These are phyloP conservation scores for Apotomis turbidana DNA, from an alignment of 2,888 invertebrate genomes.

Conservation along the genomic window DNA sequence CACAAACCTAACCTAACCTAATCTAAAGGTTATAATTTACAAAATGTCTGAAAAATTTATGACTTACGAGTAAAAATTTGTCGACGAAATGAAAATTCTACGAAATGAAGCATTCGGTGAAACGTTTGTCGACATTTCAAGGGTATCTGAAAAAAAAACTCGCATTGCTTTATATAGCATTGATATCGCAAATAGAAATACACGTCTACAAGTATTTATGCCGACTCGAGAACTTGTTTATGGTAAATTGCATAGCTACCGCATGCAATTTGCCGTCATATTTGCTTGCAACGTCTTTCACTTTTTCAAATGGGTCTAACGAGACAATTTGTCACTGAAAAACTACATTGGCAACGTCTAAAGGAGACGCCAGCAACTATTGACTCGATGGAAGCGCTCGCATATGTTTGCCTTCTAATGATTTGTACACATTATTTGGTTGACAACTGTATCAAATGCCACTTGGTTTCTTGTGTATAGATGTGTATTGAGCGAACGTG, in stretches of 20 bases:
- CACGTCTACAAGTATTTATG: no score
- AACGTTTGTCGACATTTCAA: no score
- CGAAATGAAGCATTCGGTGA: no score
- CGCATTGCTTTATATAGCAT: no score
- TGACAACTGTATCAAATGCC: conserved; percentile 46
- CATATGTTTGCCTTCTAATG: conserved; percentile 48
- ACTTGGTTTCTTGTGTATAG: conserved; percentile 8
- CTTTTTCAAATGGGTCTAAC: conserved; percentile 26
- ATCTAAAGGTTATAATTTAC: no score
- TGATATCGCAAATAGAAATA: no score
- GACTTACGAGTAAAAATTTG: no score
- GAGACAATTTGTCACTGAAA: conserved; percentile 37
- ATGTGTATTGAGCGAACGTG: neutral
- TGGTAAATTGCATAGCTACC: neutral
- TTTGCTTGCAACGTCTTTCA: conserved; percentile 17
- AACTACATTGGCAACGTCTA: conserved; percentile 31
- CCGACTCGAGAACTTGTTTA: neutral
- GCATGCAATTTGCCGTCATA: neutral
- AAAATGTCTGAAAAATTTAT: no score
- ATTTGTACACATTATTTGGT: conserved; percentile 51
- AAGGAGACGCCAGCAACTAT: conserved; percentile 29
- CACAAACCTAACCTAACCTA: no score
- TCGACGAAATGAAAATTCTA: no score
- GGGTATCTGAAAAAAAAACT: no score
- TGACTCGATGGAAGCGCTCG: conserved; percentile 35